Percentiles rank a stretch among this genome's conserved stretches.
Conservation (phyloP, 2,888 invertebrate species). For the Malthinus flaveolus region DNA sequence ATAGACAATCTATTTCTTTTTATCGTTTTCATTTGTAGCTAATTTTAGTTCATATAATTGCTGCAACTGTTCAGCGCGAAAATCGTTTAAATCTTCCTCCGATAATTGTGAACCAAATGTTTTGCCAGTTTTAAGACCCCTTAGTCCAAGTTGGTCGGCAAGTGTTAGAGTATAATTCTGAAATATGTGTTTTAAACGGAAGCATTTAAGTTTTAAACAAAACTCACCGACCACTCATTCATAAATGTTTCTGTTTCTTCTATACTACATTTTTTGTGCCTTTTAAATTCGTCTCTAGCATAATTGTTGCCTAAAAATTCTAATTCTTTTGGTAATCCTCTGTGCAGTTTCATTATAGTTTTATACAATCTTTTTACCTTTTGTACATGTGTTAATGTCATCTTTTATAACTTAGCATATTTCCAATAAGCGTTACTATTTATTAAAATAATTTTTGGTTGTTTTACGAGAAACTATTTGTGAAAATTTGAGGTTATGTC, state of each 20-base stretch:
- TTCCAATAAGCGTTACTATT: too few species aligned
- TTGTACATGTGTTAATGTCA: constrained; percentile 49
- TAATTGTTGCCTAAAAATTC: constrained; percentile 63
- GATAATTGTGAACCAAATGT: constrained; percentile 68
- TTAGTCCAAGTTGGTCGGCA: constrained; percentile 66
- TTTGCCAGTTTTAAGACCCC: constrained; percentile 59
- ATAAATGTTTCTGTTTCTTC: constrained; percentile 77
- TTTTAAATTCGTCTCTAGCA: constrained; percentile 73
- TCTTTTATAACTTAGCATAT: neutral
- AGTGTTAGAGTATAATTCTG: constrained; percentile 78
- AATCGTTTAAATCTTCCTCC: constrained; percentile 65
- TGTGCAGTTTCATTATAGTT: constrained; percentile 62
- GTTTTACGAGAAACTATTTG: too few species aligned
- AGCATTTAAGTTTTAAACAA: constrained; percentile 46
- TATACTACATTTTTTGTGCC: constrained; percentile 75
- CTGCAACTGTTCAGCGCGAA: constrained; percentile 80
- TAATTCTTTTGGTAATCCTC: constrained; percentile 61
- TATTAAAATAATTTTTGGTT: too few species aligned
- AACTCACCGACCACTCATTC: constrained; percentile 84
- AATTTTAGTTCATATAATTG: constrained; percentile 83
- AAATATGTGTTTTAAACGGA: constrained; percentile 36
- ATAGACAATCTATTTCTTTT: too few species aligned
- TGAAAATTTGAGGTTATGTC: neutral
- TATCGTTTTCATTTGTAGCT: constrained; percentile 56
- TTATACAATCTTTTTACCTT: constrained; percentile 63